Conservation (phyloP, 2,888 invertebrate species). For the Habrosyne pyritoides region DNA sequence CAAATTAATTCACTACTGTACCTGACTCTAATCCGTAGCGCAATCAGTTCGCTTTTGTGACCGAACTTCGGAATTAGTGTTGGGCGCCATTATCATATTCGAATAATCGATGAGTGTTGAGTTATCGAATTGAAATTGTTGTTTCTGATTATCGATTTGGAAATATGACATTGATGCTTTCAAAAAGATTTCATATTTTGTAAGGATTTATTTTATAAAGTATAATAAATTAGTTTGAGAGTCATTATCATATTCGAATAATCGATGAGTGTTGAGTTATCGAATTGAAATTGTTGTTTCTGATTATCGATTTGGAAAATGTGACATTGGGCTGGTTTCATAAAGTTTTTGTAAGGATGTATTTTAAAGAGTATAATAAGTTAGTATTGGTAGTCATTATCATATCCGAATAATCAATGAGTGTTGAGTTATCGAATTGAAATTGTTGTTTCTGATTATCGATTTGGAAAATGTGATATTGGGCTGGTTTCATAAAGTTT, state of each 20-base stretch:
- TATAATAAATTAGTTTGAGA: constrained; percentile 22
- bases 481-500: not conserved
- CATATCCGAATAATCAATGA: constrained; percentile 7
- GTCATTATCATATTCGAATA: constrained; percentile 10
- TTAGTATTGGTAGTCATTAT: constrained; percentile 19
- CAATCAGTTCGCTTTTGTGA: constrained; percentile 65
- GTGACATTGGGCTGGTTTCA: not conserved
- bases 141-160: not conserved
- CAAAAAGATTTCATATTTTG: not conserved
- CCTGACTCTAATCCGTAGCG: constrained; percentile 57
- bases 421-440: constrained; percentile 5
- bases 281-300: constrained; percentile 2
- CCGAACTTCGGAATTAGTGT: constrained; percentile 26
- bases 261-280: constrained; percentile 4
- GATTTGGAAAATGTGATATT: not conserved
- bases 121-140: constrained; percentile 5
- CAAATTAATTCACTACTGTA: constrained; percentile 70
- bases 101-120: constrained; percentile 6
- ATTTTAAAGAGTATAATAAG: no score
- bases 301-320: not conserved
- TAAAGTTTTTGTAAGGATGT: no score
- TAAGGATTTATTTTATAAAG: no score
- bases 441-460: not conserved
- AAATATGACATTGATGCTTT: not conserved
- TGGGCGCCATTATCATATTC: constrained; percentile 13